phyloP scores from a whole-genome alignment of 1,140 invertebrate species.

The Aphidius ervi region DNA sequence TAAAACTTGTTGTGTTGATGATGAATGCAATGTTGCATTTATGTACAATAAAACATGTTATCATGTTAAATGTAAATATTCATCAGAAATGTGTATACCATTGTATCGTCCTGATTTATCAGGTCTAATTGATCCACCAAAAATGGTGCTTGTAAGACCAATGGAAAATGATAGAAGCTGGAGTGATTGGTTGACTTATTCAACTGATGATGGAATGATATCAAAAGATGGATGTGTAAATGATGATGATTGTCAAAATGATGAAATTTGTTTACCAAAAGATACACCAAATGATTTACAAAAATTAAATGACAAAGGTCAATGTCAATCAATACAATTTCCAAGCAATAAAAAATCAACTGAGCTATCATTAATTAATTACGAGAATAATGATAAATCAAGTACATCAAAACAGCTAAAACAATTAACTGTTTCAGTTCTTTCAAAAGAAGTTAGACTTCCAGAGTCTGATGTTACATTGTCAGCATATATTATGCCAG shows the following conservation, averaged over 20 bases:
- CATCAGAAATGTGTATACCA: constrained; percentile 67
- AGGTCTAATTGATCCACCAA: constrained; percentile 57
- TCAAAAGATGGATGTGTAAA: constrained; percentile 12
- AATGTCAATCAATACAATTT: neutral
- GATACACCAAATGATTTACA: constrained; percentile 40
- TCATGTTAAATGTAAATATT: constrained; percentile 64
- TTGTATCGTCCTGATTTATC: constrained; percentile 55
- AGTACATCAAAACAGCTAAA: constrained; percentile 54
- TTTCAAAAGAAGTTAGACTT: constrained; percentile 62
- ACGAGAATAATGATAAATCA: constrained; percentile 29
- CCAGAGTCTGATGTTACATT: constrained; percentile 61
- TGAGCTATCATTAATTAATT: constrained; percentile 18
- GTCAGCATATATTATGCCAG: constrained; percentile 75
- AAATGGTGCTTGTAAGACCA: constrained; percentile 74
- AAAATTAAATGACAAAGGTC: constrained; percentile 33
- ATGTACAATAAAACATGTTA: constrained; percentile 72
- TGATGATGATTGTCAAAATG: constrained; percentile 18
- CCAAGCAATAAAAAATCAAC: neutral
- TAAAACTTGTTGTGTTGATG: constrained; percentile 64
- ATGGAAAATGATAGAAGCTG: constrained; percentile 55
- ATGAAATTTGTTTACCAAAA: constrained; percentile 29
- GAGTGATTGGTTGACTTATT: constrained; percentile 50
- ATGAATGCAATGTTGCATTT: constrained; percentile 73
- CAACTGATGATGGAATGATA: constrained; percentile 4
- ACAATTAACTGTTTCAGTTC: constrained; percentile 72